Evolutionary conservation across 2,113 vertebrate genomes (phyloP).

Genomic region (Motacilla tschutschensis): DNA sequence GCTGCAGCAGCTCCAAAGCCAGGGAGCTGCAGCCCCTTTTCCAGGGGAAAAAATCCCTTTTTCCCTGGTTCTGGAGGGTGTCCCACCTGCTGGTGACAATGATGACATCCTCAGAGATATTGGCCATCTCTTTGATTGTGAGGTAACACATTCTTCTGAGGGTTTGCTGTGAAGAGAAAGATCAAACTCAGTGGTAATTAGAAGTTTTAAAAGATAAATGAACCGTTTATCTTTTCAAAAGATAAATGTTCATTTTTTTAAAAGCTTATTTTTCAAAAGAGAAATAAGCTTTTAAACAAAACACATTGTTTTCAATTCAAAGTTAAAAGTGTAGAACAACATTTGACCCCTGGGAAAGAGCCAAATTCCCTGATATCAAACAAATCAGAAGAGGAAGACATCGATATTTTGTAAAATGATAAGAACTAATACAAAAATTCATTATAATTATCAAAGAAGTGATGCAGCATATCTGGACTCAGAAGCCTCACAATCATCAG

Average conservation of each 20-base stretch:
- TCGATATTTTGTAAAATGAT: fast-evolving
- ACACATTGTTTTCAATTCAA: not conserved
- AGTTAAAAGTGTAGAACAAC: not conserved
- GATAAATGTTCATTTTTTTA: too few relatives aligned
- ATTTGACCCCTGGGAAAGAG: not conserved
- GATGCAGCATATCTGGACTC: not conserved
- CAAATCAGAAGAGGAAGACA: not conserved
- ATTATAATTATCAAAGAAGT: not conserved
- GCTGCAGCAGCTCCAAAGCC: not conserved
- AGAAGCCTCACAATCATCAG: not conserved
- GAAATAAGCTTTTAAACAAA: not conserved
- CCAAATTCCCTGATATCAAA: not conserved
- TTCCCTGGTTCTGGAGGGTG: not conserved
- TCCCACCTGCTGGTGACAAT: constrained; percentile 97
- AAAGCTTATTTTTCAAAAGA: not conserved
- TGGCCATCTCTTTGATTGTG: constrained; percentile 98
- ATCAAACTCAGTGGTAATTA: fast-evolving
- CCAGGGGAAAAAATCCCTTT: not conserved
- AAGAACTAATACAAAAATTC: not conserved
- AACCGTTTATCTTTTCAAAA: too few relatives aligned
- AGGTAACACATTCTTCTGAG: constrained; percentile 96
- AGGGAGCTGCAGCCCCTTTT: not conserved
- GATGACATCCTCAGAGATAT: constrained; percentile 97
- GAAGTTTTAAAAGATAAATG: not conserved
- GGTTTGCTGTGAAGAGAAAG: constrained; percentile 83